Conservation (phyloP, 2,113 vertebrate genomes). For the Emydocephalus ijimae region DNA sequence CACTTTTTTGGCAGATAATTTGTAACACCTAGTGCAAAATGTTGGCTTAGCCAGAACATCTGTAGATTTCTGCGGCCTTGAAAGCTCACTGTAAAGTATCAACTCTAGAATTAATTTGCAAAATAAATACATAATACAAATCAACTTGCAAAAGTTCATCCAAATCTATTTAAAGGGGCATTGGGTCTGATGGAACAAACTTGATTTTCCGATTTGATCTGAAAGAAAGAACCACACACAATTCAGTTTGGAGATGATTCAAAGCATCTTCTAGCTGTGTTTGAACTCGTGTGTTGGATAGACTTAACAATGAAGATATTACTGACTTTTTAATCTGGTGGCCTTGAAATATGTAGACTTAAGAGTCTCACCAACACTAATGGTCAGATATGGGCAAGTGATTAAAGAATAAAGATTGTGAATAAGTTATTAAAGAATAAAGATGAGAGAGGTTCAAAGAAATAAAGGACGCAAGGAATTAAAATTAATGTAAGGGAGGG, state of each 20-base stretch:
- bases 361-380: background rate
- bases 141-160: background rate
- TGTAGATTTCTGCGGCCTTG: background rate
- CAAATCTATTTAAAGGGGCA: background rate
- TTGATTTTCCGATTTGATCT: background rate
- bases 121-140: background rate
- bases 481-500: background rate
- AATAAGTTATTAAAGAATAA: background rate
- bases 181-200: background rate
- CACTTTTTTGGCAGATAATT: background rate
- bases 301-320: background rate
- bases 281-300: background rate
- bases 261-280: background rate
- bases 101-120: background rate
- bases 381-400: background rate
- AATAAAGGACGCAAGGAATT: background rate
- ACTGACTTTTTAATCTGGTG: background rate
- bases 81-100: background rate
- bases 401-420: background rate
- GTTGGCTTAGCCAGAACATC: background rate
- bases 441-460: background rate
- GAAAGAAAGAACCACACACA: background rate
- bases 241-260: background rate
- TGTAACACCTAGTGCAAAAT: background rate
- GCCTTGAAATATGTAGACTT: background rate